A percentile compares a stretch with the other conserved stretches of the same genome.
phyloP scores from a whole-genome alignment of 2,888 invertebrate genomes.

The Parnassius glacialis region DNA sequence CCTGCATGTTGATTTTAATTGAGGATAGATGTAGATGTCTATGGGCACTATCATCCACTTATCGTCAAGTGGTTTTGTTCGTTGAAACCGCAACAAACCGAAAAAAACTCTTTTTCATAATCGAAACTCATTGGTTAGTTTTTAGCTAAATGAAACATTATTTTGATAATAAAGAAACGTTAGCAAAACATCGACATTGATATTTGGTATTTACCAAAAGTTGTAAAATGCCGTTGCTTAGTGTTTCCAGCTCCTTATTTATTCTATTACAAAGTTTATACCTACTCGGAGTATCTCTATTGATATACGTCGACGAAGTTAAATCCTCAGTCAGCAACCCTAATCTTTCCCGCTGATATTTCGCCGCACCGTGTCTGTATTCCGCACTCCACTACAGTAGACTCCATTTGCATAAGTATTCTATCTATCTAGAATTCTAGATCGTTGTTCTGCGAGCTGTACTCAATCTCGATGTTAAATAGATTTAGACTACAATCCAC shows the following conservation, averaged over 20 bases:
- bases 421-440: slow-evolving; percentile 43
- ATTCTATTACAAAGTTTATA: slow-evolving; percentile 21
- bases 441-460: slow-evolving; percentile 39
- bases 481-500: slow-evolving; percentile 36
- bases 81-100: too few relatives aligned
- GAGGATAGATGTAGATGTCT: too few relatives aligned
- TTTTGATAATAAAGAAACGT: background rate
- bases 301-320: slow-evolving; percentile 33
- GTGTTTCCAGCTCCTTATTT: background rate
- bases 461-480: slow-evolving; percentile 43
- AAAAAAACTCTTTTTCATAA: too few relatives aligned
- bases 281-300: slow-evolving; percentile 17
- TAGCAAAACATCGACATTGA: too few relatives aligned
- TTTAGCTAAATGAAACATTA: background rate
- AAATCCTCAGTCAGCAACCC: slow-evolving; percentile 39
- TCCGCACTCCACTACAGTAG: slow-evolving; percentile 38
- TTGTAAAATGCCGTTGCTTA: background rate
- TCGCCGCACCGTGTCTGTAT: slow-evolving; percentile 35
- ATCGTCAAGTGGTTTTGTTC: too few relatives aligned
- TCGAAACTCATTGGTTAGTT: too few relatives aligned
- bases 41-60: too few relatives aligned
- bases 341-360: slow-evolving; percentile 45
- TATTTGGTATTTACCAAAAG: too few relatives aligned
- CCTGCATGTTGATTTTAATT: too few relatives aligned
- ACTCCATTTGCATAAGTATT: slow-evolving; percentile 56